phyloP scores from a whole-genome alignment of 2,113 vertebrate genomes.

The Channa maculata region DNA sequence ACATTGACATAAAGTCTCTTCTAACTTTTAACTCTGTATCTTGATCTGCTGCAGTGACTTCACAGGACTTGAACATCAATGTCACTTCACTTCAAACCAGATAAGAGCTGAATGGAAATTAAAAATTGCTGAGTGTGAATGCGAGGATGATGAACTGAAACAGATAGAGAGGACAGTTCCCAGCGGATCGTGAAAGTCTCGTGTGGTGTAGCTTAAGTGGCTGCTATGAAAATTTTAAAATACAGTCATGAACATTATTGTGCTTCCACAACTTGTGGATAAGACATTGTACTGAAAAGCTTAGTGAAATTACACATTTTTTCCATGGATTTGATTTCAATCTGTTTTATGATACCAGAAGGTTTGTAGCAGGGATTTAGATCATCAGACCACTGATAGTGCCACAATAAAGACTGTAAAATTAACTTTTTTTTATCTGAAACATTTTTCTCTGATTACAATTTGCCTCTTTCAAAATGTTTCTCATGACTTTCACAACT shows the following conservation, averaged over 20 bases:
- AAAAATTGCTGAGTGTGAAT: slow-evolving; percentile 55
- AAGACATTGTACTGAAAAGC: not conserved
- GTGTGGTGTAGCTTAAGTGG: slow-evolving; percentile 15
- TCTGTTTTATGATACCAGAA: slow-evolving; percentile 1
- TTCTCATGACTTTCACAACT: not conserved
- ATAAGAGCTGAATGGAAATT: slow-evolving; percentile 57
- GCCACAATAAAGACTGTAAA: slow-evolving; percentile 3
- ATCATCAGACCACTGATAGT: slow-evolving; percentile 3
- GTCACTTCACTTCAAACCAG: slow-evolving; percentile 44
- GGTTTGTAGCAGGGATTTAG: slow-evolving; percentile 5
- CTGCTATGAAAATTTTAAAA: slow-evolving; percentile 34
- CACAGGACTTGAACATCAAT: slow-evolving; percentile 48
- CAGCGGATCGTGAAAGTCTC: slow-evolving; percentile 28
- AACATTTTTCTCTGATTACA: not conserved
- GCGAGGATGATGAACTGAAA: slow-evolving; percentile 43
- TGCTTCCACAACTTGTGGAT: not conserved
- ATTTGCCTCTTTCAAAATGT: slow-evolving; percentile 1
- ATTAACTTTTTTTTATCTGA: not conserved
- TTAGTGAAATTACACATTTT: not conserved
- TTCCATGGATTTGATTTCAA: not conserved
- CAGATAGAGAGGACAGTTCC: slow-evolving; percentile 26
- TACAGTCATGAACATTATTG: not conserved
- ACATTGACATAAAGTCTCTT: slow-evolving; percentile 27
- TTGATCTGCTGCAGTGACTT: slow-evolving; percentile 48
- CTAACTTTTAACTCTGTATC: slow-evolving; percentile 37